Conservation (phyloP, 2,888 invertebrate genomes). For the Drosophila yooni region DNA sequence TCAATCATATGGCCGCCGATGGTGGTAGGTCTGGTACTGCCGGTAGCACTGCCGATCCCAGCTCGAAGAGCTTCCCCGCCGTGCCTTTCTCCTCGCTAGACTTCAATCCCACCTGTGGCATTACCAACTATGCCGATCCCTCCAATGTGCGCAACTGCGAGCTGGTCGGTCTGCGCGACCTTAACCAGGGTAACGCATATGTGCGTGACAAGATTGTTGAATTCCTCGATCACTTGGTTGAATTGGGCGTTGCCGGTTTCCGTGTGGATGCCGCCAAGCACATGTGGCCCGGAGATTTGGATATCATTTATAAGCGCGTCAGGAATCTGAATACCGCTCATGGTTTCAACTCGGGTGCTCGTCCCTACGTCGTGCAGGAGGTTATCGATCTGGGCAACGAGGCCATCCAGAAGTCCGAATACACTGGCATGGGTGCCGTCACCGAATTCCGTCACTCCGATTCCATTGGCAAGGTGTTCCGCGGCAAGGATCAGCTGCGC, state of each 20-base stretch:
- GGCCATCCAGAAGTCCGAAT: slow-evolving; percentile 86
- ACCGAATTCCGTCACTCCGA: slow-evolving; percentile 89
- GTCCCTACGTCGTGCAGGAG: slow-evolving; percentile 91
- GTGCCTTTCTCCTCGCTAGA: slow-evolving; percentile 89
- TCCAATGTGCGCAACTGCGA: slow-evolving; percentile 90
- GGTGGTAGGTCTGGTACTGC: slow-evolving; percentile 87
- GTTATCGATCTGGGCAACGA: slow-evolving; percentile 89
- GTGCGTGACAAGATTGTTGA: slow-evolving; percentile 78
- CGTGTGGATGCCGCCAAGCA: slow-evolving; percentile 93
- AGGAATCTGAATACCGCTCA: slow-evolving; percentile 88
- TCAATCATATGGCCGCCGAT: slow-evolving; percentile 93
- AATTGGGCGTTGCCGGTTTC: slow-evolving; percentile 93
- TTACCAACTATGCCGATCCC: slow-evolving; percentile 89
- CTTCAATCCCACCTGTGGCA: slow-evolving; percentile 89
- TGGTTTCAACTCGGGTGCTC: slow-evolving; percentile 88
- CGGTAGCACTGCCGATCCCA: slow-evolving; percentile 87
- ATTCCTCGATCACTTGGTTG: slow-evolving; percentile 83
- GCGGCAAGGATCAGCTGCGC: slow-evolving; percentile 88
- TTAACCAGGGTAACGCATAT: slow-evolving; percentile 88
- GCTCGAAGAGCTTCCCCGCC: slow-evolving; percentile 86
- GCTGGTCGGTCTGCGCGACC: slow-evolving; percentile 90
- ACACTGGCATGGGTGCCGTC: slow-evolving; percentile 87
- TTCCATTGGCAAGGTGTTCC: slow-evolving; percentile 86
- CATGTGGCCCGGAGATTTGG: slow-evolving; percentile 92
- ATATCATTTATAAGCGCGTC: slow-evolving; percentile 86